A percentile compares a stretch with the other conserved stretches of the same genome.
These are phyloP conservation scores for Steromphala cineraria DNA, from an alignment of 2,888 invertebrate species.

Conservation along the genomic window DNA sequence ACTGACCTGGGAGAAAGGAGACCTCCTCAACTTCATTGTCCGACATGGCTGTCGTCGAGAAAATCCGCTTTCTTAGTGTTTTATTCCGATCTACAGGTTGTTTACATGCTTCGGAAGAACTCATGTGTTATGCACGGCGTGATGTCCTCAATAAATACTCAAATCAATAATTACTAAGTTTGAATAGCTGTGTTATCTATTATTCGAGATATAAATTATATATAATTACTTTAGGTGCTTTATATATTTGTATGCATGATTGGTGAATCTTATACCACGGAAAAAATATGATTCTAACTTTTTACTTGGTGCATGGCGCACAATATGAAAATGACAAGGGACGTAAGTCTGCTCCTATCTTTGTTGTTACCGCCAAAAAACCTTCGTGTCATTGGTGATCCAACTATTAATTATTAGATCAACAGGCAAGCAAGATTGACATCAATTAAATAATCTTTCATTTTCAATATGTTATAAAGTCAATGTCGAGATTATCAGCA, in stretches of 20 bases:
- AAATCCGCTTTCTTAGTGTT: not conserved
- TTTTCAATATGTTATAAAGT: not conserved
- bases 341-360: too few relatives aligned
- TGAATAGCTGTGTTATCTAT: too few relatives aligned
- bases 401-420: too few relatives aligned
- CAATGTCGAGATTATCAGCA: too few relatives aligned
- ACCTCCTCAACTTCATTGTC: conserved; percentile 67
- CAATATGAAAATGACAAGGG: too few relatives aligned
- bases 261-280: not conserved
- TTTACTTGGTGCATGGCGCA: too few relatives aligned
- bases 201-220: too few relatives aligned
- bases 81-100: not conserved
- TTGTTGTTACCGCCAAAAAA: not conserved
- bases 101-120: not conserved
- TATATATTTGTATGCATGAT: not conserved
- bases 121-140: not conserved
- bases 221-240: not conserved
- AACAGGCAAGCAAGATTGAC: too few relatives aligned
- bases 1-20: conserved; percentile 64
- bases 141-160: not conserved
- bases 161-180: too few relatives aligned
- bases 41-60: conserved; percentile 44
- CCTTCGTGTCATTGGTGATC: too few relatives aligned
- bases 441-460: not conserved
- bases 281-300: not conserved